Percentiles rank a stretch among this genome's conserved stretches.
Conservation (phyloP, 2,113 vertebrate species). For the Zonotrichia leucophrys region DNA sequence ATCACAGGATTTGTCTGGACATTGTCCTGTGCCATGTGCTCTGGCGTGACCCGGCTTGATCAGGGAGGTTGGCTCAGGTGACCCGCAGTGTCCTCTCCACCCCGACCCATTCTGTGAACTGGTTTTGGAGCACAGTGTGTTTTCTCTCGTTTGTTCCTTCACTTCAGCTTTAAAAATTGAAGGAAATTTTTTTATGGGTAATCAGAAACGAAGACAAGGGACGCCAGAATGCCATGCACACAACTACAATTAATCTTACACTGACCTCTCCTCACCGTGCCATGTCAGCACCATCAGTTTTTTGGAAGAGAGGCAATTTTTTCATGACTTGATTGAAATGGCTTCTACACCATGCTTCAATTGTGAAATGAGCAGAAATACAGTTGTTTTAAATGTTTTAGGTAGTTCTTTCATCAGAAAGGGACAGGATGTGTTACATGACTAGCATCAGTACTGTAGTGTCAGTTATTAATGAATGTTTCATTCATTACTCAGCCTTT, state of each 20-base stretch:
- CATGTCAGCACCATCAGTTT: rapidly evolving
- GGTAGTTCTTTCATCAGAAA: not conserved
- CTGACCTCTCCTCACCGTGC: rapidly evolving
- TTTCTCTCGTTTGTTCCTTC: not conserved
- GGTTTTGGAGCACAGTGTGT: rapidly evolving
- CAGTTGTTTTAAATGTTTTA: not conserved
- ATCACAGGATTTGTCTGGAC: not conserved
- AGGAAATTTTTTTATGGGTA: rapidly evolving
- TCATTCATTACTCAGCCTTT: not conserved
- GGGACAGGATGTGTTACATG: rapidly evolving
- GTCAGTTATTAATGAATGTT: not conserved
- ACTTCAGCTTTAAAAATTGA: not conserved
- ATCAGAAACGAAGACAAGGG: not conserved
- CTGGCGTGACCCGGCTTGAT: not conserved
- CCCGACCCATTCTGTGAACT: not conserved
- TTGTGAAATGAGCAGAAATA: not conserved
- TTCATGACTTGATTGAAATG: not conserved
- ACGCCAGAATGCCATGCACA: rapidly evolving
- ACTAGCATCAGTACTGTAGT: not conserved
- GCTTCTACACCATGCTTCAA: not conserved
- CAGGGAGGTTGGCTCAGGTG: not conserved
- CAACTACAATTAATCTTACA: not conserved
- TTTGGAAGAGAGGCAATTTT: not conserved
- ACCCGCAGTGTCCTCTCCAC: not conserved
- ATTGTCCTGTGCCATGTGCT: not conserved